phyloP scores from a whole-genome alignment of 2,113 vertebrate species.

The Sinosuthora webbiana region DNA sequence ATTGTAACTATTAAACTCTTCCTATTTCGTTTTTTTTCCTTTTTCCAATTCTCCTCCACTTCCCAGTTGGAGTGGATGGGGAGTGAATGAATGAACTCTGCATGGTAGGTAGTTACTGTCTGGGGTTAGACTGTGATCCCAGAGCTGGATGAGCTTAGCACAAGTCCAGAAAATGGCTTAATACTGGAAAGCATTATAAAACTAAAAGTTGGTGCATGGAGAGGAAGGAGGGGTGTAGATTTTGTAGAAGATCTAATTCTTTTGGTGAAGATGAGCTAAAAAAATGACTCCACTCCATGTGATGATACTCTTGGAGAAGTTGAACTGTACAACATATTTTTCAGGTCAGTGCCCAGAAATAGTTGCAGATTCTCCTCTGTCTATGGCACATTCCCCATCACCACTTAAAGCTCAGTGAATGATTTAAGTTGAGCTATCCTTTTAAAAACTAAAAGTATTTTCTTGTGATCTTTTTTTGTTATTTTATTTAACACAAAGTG shows the following conservation, averaged over 20 bases:
- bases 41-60: neutral
- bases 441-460: neutral
- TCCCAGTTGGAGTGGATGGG: neutral
- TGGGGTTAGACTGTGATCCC: neutral
- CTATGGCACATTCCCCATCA: rapidly evolving
- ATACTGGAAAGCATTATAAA: neutral
- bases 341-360: neutral
- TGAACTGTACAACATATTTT: neutral
- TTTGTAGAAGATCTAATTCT: neutral
- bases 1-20: neutral
- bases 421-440: neutral
- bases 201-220: neutral
- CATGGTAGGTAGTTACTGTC: neutral
- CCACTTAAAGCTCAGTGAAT: neutral
- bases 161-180: neutral
- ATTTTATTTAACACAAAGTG: neutral
- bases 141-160: neutral
- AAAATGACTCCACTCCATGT: neutral
- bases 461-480: neutral
- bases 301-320: neutral
- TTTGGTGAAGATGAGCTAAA: neutral
- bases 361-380: neutral
- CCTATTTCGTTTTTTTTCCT: neutral
- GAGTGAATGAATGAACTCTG: neutral
- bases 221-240: neutral